Percentiles rank a stretch among this genome's conserved stretches.
These are phyloP conservation scores for Cynoglossus semilaevis DNA, from an alignment of 2,113 vertebrate genomes.

Conservation along the genomic window DNA sequence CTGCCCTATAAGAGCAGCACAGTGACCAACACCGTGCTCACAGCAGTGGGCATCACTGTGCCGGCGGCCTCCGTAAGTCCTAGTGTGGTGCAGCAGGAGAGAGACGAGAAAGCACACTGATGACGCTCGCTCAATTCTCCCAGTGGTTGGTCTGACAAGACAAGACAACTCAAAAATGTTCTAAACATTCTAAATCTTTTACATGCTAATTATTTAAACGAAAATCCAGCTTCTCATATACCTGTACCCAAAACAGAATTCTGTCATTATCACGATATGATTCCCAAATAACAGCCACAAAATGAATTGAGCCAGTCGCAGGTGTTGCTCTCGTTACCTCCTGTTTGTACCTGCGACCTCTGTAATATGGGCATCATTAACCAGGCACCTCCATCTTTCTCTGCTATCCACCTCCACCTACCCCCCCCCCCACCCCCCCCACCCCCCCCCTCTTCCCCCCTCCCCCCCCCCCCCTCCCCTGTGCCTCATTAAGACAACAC, in stretches of 20 bases:
- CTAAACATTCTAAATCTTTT: too few relatives aligned
- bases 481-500: constrained; percentile 88
- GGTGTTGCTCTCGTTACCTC: constrained; percentile 43
- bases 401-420: constrained; percentile 19
- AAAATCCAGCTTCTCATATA: too few relatives aligned
- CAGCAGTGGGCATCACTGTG: constrained; percentile 69
- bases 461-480: constrained; percentile 44
- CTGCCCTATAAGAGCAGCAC: constrained; percentile 70
- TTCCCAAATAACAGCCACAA: constrained; percentile 28
- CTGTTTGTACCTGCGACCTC: constrained; percentile 51
- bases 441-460: constrained; percentile 12
- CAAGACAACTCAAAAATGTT: too few relatives aligned
- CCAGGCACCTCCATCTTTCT: constrained; percentile 61
- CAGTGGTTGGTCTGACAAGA: constrained; percentile 15
- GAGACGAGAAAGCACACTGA: neutral
- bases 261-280: constrained; percentile 12
- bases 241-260: constrained; percentile 13
- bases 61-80: constrained; percentile 80
- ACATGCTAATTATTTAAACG: too few relatives aligned
- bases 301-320: constrained; percentile 45
- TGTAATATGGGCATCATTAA: constrained; percentile 49
- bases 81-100: constrained; percentile 45
- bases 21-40: constrained; percentile 69
- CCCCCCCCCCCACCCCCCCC: constrained; percentile 14
- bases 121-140: constrained; percentile 27